These are phyloP conservation scores for Gallinago media DNA, from an alignment of 2,113 vertebrate genomes.

Conservation along the genomic window DNA sequence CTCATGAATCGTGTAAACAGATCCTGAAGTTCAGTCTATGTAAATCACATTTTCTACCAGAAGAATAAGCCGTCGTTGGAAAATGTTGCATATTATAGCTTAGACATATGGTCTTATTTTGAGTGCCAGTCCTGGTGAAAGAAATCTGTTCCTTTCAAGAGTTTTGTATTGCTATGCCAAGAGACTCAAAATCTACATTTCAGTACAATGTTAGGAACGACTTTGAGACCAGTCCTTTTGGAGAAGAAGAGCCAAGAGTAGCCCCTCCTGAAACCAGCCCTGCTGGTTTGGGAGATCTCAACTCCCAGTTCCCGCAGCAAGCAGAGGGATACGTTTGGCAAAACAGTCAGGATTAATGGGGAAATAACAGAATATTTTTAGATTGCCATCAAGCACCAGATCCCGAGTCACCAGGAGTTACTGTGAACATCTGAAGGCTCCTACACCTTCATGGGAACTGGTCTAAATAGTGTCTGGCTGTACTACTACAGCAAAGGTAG, in stretches of 20 bases:
- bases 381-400: neutral
- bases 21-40: neutral
- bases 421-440: neutral
- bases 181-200: neutral
- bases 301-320: neutral
- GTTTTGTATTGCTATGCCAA: neutral
- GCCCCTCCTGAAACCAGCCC: neutral
- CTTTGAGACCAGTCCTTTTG: neutral
- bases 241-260: neutral
- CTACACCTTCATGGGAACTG: neutral
- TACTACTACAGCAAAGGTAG: neutral
- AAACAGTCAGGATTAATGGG: neutral
- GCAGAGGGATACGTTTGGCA: neutral
- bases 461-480: neutral
- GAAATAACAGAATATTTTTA: neutral
- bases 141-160: neutral
- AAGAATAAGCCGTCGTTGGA: conserved; percentile 39
- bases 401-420: neutral
- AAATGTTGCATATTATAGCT: conserved; percentile 40
- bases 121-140: conserved; percentile 2
- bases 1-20: neutral
- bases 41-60: conserved; percentile 41
- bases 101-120: conserved; percentile 46
- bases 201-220: neutral
- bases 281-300: neutral